These are phyloP conservation scores for Telmatochromis brichardi DNA, from an alignment of 2,113 vertebrate genomes.

Conservation along the genomic window DNA sequence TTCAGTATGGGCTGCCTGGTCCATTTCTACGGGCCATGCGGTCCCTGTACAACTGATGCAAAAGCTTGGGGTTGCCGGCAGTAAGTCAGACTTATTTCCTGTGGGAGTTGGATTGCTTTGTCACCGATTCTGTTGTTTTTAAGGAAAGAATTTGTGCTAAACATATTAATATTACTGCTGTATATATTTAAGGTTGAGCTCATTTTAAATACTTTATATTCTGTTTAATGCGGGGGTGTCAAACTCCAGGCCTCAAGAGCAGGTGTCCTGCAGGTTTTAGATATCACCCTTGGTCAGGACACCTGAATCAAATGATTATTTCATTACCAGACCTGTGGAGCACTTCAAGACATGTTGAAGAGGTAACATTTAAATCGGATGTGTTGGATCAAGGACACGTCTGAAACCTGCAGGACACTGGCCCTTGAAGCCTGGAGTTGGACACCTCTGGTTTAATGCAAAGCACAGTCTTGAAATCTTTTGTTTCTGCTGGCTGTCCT, in stretches of 20 bases:
- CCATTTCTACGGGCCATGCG: background rate
- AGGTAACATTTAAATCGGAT: background rate
- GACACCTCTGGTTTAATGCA: rapidly evolving
- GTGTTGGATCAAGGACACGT: background rate
- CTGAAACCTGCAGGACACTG: background rate
- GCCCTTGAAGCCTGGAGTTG: background rate
- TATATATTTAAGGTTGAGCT: background rate
- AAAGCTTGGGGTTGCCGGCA: background rate
- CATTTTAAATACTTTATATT: background rate
- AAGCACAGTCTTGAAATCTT: background rate
- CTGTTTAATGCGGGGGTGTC: background rate
- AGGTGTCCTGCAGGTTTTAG: background rate
- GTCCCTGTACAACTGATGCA: background rate
- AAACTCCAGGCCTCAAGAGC: background rate
- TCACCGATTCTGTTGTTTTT: background rate
- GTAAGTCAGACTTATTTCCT: background rate
- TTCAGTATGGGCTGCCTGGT: background rate
- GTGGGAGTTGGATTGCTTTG: background rate
- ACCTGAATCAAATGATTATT: background rate
- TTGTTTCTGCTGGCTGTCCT: background rate
- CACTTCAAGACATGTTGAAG: background rate
- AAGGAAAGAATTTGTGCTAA: background rate
- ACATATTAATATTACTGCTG: background rate
- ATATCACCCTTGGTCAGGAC: background rate
- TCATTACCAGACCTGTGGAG: background rate